phyloP scores from a whole-genome alignment of 2,113 vertebrate species.

The Mola mola region DNA sequence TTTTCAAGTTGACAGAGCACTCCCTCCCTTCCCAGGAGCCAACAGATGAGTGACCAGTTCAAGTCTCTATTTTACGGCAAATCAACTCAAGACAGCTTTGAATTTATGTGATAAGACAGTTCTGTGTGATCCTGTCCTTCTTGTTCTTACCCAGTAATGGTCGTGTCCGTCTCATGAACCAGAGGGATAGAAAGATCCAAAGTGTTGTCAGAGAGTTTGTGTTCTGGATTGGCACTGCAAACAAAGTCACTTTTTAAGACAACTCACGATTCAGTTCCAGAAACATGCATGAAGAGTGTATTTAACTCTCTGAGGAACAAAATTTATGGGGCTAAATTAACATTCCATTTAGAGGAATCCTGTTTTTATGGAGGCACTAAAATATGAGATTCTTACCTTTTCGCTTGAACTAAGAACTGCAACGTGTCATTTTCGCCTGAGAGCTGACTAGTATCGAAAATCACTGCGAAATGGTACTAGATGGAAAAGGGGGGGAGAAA shows the following conservation, averaged over 20 bases:
- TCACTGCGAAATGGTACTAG: conserved; percentile 93
- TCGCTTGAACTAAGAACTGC: conserved; percentile 89
- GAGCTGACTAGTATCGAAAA: conserved; percentile 95
- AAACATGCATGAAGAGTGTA: neutral
- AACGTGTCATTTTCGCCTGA: conserved; percentile 90
- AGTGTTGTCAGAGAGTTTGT: conserved; percentile 89
- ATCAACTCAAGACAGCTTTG: no score
- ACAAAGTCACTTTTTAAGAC: conserved; percentile 13
- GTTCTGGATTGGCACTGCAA: conserved; percentile 90
- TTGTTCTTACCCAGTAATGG: conserved; percentile 88
- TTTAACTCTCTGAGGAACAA: no score
- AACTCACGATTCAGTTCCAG: neutral
- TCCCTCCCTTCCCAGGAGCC: conserved; percentile 34
- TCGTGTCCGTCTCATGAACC: conserved; percentile 93
- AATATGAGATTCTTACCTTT: conserved; percentile 82
- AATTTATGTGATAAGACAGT: no score
- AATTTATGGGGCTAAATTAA: neutral
- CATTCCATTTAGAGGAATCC: neutral
- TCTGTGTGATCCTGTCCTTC: conserved; percentile 2
- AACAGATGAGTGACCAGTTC: conserved; percentile 33
- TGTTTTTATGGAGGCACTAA: no score
- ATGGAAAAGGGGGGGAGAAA: conserved; percentile 22
- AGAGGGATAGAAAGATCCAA: conserved; percentile 87
- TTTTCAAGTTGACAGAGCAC: conserved; percentile 61
- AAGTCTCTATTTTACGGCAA: neutral